Evolutionary conservation across 1,140 invertebrate species (phyloP), one percentile per base, ranked within the genome.

Genomic region (Drosophila pachea): DNA sequence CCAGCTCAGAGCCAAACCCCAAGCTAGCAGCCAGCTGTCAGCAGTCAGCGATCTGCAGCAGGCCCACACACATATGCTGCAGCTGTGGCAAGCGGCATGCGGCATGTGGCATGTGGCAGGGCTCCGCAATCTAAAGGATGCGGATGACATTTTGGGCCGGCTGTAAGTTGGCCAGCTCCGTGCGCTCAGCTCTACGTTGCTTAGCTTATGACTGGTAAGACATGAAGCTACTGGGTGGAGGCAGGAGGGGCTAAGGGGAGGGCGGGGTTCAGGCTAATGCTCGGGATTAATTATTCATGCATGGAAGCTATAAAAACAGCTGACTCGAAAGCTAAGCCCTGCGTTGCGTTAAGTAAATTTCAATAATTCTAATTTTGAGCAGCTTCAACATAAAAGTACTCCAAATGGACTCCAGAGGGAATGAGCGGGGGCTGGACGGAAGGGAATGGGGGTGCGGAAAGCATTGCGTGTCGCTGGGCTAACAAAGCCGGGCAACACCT

Each of bases 291-390:
- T 84, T 79, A 79, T 84, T 66, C 63, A 56, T 62, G 72, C 68
- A 67, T 59, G 45, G 63, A 70, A 63, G 68, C 65, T 56, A 84
- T 65, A 70, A 84, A 84, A 76, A 69, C 79, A 86, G 79, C 81
- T 79, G 79, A 79, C 79, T 76, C 62, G 48, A 31, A 64, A 55
- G 62, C 62, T 69, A 76, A 77, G 66, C 74, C 58, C 68, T 54
- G 12, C 54, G 8, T 45, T 16, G 40, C 40, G 54, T 61, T 75
- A 68, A 78, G 76, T 60, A 83, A 83, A 83, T 83, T 83, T 83
- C 79, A 83, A 83, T 86, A 83, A 83, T 84, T 83, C 73, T 74
- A 83, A 83, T 76, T 78, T 78, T 31, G 49, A 50, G 54, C 60
- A 64, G 31, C 9, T 73, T 38, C 72, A 78, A 65, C 43, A 74